Percentiles rank a stretch among this genome's conserved stretches.
Evolutionary conservation across 2,113 vertebrate species (phyloP).

Genomic region (Leiothrix lutea): DNA sequence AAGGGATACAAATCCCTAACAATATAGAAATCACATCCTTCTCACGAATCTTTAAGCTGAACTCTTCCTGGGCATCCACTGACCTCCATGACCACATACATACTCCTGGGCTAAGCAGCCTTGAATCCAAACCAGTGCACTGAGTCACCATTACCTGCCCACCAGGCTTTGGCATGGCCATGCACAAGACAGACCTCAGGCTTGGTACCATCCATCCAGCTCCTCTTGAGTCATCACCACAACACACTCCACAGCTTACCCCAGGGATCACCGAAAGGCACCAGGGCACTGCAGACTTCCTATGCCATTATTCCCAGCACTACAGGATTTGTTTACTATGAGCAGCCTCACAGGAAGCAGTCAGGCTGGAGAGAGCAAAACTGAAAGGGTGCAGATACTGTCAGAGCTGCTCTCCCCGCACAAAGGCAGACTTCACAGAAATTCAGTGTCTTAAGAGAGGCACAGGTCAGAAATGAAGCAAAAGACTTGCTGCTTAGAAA

Average conservation of each 20-base stretch:
- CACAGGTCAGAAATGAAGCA: neutral
- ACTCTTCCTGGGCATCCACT: neutral
- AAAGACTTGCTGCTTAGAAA: neutral
- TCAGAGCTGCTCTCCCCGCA: neutral
- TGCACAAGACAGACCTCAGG: neutral
- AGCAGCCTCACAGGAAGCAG: neutral
- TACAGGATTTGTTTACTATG: neutral
- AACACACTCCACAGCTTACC: neutral
- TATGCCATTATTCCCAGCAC: accelerated
- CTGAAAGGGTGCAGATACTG: neutral
- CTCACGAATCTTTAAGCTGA: neutral
- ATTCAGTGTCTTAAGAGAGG: neutral
- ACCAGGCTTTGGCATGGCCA: neutral
- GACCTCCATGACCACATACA: neutral
- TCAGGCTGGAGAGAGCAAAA: neutral
- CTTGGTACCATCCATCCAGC: accelerated
- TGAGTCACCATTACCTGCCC: neutral
- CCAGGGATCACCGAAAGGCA: neutral
- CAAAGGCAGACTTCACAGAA: neutral
- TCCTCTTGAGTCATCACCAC: neutral
- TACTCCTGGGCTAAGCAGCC: neutral
- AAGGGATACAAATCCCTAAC: neutral
- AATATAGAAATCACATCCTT: neutral
- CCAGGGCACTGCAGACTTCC: neutral
- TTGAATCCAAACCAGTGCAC: neutral